phyloP scores from a whole-genome alignment of 1,140 invertebrate species.

The Branchinecta lynchi region DNA sequence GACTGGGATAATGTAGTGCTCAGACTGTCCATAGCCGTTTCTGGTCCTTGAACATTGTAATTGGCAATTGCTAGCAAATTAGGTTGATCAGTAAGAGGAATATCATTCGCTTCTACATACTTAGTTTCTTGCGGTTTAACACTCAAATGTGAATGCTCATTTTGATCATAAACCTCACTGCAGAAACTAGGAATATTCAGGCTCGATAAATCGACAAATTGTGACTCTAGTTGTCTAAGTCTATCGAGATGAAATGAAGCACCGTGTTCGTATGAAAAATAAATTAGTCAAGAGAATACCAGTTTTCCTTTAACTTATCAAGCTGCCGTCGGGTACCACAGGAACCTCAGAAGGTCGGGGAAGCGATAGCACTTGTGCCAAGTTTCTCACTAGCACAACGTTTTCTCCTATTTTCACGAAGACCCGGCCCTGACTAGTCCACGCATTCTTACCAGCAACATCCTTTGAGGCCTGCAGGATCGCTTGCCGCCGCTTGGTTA shows the following conservation, averaged over 20 bases:
- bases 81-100: neutral
- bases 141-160: slow-evolving; percentile 10
- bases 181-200: neutral
- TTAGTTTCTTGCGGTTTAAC: neutral
- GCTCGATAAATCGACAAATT: slow-evolving; percentile 5
- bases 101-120: slow-evolving; percentile 5
- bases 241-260: neutral
- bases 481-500: neutral
- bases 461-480: slow-evolving; percentile 5
- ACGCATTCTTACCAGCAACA: neutral
- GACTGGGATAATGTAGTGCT: no score
- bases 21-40: slow-evolving; percentile 9
- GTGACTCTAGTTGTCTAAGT: slow-evolving; percentile 6
- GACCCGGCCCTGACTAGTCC: neutral
- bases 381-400: neutral
- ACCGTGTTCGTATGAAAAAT: no score
- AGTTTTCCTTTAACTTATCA: neutral
- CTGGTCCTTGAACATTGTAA: slow-evolving; percentile 1
- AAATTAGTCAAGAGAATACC: no score
- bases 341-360: neutral
- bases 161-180: slow-evolving; percentile 6
- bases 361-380: slow-evolving; percentile 5
- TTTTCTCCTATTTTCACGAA: slow-evolving; percentile 6
- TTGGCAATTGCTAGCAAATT: slow-evolving; percentile 1
- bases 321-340: no score